phyloP scores from a whole-genome alignment of 2,888 invertebrate genomes.

The Parthenolecanium corni region DNA sequence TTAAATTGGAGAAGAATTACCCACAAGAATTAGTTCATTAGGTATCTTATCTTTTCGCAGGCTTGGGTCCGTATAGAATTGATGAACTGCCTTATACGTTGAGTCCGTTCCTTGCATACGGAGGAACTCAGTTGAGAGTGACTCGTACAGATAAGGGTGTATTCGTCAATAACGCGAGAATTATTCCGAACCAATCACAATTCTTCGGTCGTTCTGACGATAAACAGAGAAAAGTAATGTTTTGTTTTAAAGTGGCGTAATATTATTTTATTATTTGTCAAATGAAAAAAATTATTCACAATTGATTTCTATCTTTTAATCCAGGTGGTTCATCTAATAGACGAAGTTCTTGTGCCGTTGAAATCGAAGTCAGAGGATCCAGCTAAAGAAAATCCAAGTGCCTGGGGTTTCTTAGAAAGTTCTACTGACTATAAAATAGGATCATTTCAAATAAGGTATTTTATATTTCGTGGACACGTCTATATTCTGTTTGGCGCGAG shows the following conservation, averaged over 20 bases:
- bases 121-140: constrained; percentile 70
- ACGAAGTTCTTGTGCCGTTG: constrained; percentile 72
- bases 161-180: constrained; percentile 75
- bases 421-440: constrained; percentile 65
- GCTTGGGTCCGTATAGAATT: neutral
- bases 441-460: constrained; percentile 54
- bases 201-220: neutral
- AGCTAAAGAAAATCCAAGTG: constrained; percentile 65
- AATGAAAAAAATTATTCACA: neutral
- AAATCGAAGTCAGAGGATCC: constrained; percentile 46
- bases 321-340: constrained; percentile 76
- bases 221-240: constrained; percentile 8
- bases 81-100: constrained; percentile 36
- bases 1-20: too few species aligned
- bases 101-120: constrained; percentile 68
- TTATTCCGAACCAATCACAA: constrained; percentile 40
- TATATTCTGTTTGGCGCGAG: neutral
- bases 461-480: neutral
- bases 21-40: too few species aligned
- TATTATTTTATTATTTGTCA: too few species aligned
- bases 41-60: neutral
- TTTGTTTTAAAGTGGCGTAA: neutral
- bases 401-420: constrained; percentile 63
- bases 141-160: constrained; percentile 48
- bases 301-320: constrained; percentile 33